A percentile compares a stretch with the other conserved stretches of the same genome.
phyloP scores from a whole-genome alignment of 2,888 invertebrate species.

The Raillietiella orientalis region DNA sequence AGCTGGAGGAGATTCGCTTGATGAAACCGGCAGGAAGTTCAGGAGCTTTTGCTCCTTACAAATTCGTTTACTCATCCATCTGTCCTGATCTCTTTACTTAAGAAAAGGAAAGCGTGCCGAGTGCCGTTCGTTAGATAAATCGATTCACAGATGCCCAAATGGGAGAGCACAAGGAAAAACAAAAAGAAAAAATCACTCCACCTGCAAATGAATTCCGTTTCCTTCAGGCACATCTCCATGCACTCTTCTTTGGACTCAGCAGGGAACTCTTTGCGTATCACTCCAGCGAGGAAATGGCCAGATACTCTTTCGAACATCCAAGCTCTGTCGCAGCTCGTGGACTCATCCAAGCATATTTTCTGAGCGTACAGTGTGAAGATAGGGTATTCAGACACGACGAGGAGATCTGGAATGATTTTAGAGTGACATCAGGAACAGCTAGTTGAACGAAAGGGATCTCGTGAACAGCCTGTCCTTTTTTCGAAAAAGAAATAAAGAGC shows the following conservation, averaged over 20 bases:
- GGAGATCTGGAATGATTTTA: constrained; percentile 28
- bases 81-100: no score
- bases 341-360: constrained; percentile 40
- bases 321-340: constrained; percentile 36
- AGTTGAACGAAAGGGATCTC: no score
- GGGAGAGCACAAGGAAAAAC: constrained; percentile 4
- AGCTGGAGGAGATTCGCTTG: no score
- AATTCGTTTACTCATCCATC: no score
- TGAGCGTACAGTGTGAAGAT: constrained; percentile 88
- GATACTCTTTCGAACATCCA: constrained; percentile 84
- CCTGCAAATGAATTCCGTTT: constrained; percentile 74
- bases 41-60: no score
- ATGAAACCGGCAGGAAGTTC: no score
- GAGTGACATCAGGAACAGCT: not conserved
- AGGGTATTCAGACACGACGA: constrained; percentile 72
- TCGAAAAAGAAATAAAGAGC: no score
- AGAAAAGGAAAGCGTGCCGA: no score
- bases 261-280: no score
- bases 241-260: constrained; percentile 53
- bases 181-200: constrained; percentile 12
- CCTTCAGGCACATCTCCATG: constrained; percentile 58
- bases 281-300: constrained; percentile 45
- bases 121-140: no score
- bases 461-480: no score
- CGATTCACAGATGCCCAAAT: no score